Conservation (phyloP, 1,140 invertebrate genomes). For the Potamilus streckersoni region DNA sequence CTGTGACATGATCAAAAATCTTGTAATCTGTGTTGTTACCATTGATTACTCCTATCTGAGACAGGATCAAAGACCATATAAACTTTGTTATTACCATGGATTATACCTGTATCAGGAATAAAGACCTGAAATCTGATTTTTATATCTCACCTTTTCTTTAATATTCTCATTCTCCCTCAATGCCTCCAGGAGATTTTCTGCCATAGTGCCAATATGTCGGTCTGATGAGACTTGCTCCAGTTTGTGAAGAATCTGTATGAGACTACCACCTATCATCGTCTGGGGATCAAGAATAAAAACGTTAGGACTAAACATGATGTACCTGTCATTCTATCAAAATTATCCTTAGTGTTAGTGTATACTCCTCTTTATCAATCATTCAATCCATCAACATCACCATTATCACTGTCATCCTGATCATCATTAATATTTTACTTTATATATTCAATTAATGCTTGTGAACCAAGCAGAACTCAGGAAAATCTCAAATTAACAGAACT, state of each 20-base stretch:
- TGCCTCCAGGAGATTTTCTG: conserved; percentile 92
- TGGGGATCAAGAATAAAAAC: neutral
- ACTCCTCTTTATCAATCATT: too few species aligned
- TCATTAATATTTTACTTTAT: too few species aligned
- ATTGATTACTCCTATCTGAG: neutral
- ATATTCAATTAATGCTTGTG: too few species aligned
- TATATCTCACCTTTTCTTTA: conserved; percentile 50
- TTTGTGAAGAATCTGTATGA: conserved; percentile 79
- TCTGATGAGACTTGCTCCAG: conserved; percentile 98
- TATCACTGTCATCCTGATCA: too few species aligned
- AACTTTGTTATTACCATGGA: neutral
- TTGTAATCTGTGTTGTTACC: neutral
- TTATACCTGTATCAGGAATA: neutral
- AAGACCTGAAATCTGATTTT: neutral
- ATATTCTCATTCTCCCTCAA: conserved; percentile 83
- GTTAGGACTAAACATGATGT: too few species aligned
- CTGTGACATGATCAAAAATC: too few species aligned
- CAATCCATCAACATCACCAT: too few species aligned
- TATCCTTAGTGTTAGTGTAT: too few species aligned
- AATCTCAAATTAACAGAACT: too few species aligned
- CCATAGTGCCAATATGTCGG: conserved; percentile 95
- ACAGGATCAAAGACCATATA: neutral
- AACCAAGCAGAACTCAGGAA: too few species aligned
- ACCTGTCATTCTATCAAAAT: too few species aligned
- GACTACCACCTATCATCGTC: conserved; percentile 16